phyloP scores from a whole-genome alignment of 2,797 vertebrate species.

The Hemitrygon akajei region DNA sequence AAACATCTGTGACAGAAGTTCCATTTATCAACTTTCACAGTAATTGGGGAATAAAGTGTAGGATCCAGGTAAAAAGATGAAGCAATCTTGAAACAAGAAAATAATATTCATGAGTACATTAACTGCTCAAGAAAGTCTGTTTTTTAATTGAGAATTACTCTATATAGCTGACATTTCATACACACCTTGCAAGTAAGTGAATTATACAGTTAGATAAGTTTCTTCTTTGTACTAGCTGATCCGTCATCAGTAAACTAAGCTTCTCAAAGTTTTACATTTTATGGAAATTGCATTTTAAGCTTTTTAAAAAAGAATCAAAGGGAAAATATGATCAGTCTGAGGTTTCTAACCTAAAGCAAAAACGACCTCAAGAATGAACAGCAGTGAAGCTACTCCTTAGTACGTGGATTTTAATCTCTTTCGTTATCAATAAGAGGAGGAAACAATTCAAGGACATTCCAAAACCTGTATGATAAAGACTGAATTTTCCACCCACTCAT shows the following conservation, averaged over 20 bases:
- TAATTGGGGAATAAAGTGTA: not conserved
- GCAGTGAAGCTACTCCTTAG: not conserved
- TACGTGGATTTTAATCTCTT: not conserved
- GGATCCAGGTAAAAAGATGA: not conserved
- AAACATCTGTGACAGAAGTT: not conserved
- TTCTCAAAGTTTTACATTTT: constrained; percentile 1
- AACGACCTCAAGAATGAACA: not conserved
- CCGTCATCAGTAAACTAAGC: not conserved
- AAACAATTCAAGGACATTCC: too few relatives aligned
- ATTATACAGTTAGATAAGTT: not conserved
- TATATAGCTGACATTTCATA: not conserved
- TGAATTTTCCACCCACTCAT: too few relatives aligned
- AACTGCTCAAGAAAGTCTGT: not conserved
- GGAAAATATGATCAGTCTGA: not conserved
- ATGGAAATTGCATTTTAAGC: not conserved
- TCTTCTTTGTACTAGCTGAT: not conserved
- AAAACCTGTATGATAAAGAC: too few relatives aligned
- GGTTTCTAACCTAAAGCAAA: not conserved
- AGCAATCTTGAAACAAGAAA: not conserved
- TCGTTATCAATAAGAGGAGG: too few relatives aligned
- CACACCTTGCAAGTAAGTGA: not conserved
- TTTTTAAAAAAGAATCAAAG: not conserved
- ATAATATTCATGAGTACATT: not conserved
- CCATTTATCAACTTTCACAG: not conserved
- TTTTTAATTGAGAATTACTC: not conserved